Evolutionary conservation across 2,888 invertebrate genomes (phyloP), one percentile per base, ranked within the genome.

Genomic region (Leptura quadrifasciata): DNA sequence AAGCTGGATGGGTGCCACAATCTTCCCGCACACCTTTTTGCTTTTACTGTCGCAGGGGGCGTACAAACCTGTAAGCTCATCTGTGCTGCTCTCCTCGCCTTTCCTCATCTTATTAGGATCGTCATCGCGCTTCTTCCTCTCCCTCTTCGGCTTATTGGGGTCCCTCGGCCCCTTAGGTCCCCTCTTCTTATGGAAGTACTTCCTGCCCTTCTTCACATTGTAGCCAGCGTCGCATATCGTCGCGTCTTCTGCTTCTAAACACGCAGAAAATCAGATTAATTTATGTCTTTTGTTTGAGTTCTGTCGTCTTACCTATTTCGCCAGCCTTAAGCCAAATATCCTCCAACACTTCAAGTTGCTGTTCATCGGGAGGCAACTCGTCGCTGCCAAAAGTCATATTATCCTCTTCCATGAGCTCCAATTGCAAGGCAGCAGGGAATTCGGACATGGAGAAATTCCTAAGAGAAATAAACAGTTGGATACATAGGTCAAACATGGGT

Each of bases 311-410:
- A 92, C 92, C 94, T 89, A 95, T 94, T 89, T 95, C 95, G 63
- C 94, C 95, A 39, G 95, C 95, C 89, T 95, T 95, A 12, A 94
- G 85, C 94, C 95, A 95, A 81, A 95, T 94, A 84, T 95, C 95
- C 88, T 95, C 95, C 3, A 95, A 89, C 5, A 92, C 94, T 87
- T 94, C 94, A 39, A 95, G 86, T 79, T 94, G 94, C 60, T 93
- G 92, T 82, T 95, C 95, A 85, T 94, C 94, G 0, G 94, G 93
- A 6, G 91, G 91, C 20, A 89, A 85, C 60, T 90, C 89, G 85
- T 91, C 91, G 2, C 84, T 82, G 87, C 89, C 85, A n/a, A 82
- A 84, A 5, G 84, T 81, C 75, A 89, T 87, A 72, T 89, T 85
- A 73, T 90, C 90, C 76, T 90, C 89, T 79, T 91, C 91, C 83